phyloP scores from a whole-genome alignment of 2,113 vertebrate species.

The Indicator indicator region DNA sequence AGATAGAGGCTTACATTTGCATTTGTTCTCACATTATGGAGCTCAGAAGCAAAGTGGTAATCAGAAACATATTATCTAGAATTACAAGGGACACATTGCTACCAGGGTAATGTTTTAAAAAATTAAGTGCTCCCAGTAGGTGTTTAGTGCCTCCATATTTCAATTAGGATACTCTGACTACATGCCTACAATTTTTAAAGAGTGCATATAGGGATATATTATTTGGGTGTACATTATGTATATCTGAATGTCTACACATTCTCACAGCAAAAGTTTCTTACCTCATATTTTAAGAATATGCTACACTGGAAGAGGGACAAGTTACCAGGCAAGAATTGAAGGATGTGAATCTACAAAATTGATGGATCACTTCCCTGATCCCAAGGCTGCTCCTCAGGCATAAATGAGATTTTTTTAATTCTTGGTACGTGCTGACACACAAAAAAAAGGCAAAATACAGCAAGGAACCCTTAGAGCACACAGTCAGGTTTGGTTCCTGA shows the following conservation, averaged over 20 bases:
- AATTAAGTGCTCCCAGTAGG: constrained; percentile 55
- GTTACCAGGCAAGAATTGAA: not conserved
- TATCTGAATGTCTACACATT: not conserved
- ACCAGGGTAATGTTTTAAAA: constrained; percentile 35
- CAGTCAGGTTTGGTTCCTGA: not conserved
- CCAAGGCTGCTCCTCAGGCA: not conserved
- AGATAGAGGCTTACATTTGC: constrained; percentile 43
- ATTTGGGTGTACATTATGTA: not conserved
- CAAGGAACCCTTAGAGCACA: not conserved
- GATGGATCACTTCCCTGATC: not conserved
- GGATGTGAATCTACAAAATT: not conserved
- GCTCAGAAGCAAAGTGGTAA: constrained; percentile 41
- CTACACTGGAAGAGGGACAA: not conserved
- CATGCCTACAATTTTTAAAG: constrained; percentile 18
- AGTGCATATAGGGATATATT: not conserved
- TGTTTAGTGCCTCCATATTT: constrained; percentile 63
- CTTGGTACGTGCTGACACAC: not conserved
- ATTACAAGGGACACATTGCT: constrained; percentile 43
- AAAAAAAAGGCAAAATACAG: not conserved
- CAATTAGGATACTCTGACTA: constrained; percentile 33
- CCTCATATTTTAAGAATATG: not conserved
- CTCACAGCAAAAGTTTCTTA: not conserved
- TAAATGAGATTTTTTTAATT: not conserved
- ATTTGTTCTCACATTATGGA: constrained; percentile 25
- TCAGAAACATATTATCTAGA: constrained; percentile 65